Conservation (phyloP, 1,140 invertebrate genomes). For the Lethocerus indicus region DNA sequence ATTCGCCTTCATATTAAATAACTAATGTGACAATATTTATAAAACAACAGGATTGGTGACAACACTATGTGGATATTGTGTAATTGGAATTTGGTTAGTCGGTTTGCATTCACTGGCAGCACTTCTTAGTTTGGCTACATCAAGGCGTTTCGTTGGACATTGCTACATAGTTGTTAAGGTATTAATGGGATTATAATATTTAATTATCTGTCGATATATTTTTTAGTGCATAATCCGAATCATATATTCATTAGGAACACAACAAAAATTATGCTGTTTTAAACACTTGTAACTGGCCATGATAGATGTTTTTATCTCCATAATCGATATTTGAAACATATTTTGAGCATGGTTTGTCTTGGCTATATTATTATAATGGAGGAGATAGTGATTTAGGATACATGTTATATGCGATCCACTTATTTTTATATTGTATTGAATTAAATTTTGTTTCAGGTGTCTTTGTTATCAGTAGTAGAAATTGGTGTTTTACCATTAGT, state of each 20-base stretch:
- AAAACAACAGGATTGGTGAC: slow-evolving; percentile 50
- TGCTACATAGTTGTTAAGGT: slow-evolving; percentile 96
- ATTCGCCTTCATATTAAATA: background rate
- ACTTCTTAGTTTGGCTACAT: slow-evolving; percentile 56
- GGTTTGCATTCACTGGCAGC: slow-evolving; percentile 63
- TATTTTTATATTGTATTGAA: background rate
- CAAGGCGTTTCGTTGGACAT: slow-evolving; percentile 73
- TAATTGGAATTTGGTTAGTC: slow-evolving; percentile 71
- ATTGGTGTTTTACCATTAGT: slow-evolving; percentile 91
- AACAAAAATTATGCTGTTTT: too few relatives aligned
- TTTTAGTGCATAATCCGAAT: too few relatives aligned
- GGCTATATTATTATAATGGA: too few relatives aligned
- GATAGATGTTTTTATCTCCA: too few relatives aligned
- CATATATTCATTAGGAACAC: too few relatives aligned
- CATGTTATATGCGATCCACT: too few relatives aligned
- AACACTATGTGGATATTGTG: slow-evolving; percentile 82
- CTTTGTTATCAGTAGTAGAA: slow-evolving; percentile 80
- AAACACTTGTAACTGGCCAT: too few relatives aligned
- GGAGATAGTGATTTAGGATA: too few relatives aligned
- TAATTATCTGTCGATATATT: background rate
- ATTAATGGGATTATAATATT: slow-evolving; percentile 1
- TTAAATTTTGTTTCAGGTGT: slow-evolving; percentile 29
- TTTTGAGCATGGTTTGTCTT: too few relatives aligned
- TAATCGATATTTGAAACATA: too few relatives aligned
- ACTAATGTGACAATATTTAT: background rate